Evolutionary conservation across 2,888 invertebrate genomes (phyloP).

Genomic region (Drosophila meridionalis): DNA sequence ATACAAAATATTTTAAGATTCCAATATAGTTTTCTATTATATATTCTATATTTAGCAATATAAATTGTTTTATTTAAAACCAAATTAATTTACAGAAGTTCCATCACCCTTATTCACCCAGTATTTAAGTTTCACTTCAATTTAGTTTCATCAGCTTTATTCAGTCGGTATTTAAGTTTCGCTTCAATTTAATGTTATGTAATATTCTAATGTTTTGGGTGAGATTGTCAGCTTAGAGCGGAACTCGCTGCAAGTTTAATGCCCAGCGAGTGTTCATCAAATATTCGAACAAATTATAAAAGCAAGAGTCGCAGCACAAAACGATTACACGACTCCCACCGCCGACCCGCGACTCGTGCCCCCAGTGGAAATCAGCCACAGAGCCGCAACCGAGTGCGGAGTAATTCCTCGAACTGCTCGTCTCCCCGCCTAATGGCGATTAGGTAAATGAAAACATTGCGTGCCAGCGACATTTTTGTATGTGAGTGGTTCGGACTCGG

Average conservation of each 20-base stretch:
- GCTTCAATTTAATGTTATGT: neutral
- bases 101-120: neutral
- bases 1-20: neutral
- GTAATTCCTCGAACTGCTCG: constrained; percentile 52
- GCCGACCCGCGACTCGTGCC: constrained; percentile 26
- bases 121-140: neutral
- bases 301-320: constrained; percentile 58
- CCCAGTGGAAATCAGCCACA: constrained; percentile 48
- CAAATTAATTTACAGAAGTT: neutral
- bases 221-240: neutral
- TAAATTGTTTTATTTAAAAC: neutral
- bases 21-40: neutral
- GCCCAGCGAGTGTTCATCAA: constrained; percentile 48
- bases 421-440: constrained; percentile 68
- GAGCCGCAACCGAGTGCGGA: constrained; percentile 8
- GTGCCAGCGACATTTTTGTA: constrained; percentile 75
- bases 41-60: neutral
- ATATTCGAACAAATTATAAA: constrained; percentile 62
- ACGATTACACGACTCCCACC: constrained; percentile 62
- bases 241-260: constrained; percentile 9
- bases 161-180: neutral
- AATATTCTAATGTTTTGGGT: constrained; percentile 4
- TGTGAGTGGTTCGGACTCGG: constrained; percentile 26
- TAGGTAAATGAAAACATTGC: constrained; percentile 81
- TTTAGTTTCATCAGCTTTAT: neutral